A percentile compares a stretch with the other conserved stretches of the same genome.
phyloP scores from a whole-genome alignment of 1,140 invertebrate species.

The Dryas iulia region DNA sequence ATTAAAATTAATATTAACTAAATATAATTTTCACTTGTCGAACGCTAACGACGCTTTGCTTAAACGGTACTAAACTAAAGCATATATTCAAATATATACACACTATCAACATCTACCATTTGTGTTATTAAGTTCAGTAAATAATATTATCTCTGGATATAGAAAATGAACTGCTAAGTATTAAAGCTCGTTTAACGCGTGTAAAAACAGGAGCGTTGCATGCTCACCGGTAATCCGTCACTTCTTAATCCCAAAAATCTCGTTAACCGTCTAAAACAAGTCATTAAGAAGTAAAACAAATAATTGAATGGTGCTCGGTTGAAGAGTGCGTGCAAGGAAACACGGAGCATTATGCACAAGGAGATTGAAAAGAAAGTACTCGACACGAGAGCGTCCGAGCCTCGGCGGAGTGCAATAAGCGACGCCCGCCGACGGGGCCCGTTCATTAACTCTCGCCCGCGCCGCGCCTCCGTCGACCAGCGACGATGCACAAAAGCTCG shows the following conservation, averaged over 20 bases:
- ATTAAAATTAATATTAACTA: too few relatives aligned
- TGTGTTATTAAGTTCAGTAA: too few relatives aligned
- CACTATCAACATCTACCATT: too few relatives aligned
- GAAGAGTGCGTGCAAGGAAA: slow-evolving; percentile 65
- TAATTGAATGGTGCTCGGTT: slow-evolving; percentile 58
- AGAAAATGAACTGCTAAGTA: too few relatives aligned
- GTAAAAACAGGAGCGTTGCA: neutral
- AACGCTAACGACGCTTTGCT: too few relatives aligned
- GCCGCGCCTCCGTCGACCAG: neutral
- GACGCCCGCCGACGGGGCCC: slow-evolving; percentile 59
- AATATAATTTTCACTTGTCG: too few relatives aligned
- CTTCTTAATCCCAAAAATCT: slow-evolving; percentile 45
- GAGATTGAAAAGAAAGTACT: slow-evolving; percentile 74
- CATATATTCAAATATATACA: too few relatives aligned
- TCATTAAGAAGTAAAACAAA: slow-evolving; percentile 71
- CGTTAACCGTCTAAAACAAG: slow-evolving; percentile 56
- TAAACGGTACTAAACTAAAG: too few relatives aligned
- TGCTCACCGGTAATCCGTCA: neutral
- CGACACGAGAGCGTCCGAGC: slow-evolving; percentile 66
- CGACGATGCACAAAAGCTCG: slow-evolving; percentile 37
- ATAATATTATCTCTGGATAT: too few relatives aligned
- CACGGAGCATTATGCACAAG: slow-evolving; percentile 71
- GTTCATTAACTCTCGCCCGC: slow-evolving; percentile 66
- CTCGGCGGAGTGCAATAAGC: slow-evolving; percentile 67
- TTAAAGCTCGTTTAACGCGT: too few relatives aligned